A percentile compares a stretch with the other conserved stretches of the same genome.
Evolutionary conservation across 2,113 vertebrate genomes (phyloP).

Genomic region (Grammomys surdaster): DNA sequence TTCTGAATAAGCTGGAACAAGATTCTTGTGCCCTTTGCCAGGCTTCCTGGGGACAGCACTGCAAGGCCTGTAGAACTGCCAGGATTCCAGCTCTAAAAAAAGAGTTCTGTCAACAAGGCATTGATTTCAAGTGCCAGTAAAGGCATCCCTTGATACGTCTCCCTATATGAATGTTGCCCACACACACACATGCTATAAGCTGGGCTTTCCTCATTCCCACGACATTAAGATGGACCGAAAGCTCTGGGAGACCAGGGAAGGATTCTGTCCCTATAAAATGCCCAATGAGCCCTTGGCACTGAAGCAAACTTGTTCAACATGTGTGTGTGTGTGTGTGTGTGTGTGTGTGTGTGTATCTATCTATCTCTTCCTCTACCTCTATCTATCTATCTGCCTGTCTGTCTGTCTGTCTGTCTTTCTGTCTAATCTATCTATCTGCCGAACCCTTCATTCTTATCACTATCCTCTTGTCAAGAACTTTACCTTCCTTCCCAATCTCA

Average conservation of each 20-base stretch:
- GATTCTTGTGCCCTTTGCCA: slow-evolving; percentile 17
- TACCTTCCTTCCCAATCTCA: background rate
- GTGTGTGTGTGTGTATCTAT: no score
- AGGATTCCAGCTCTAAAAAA: slow-evolving; percentile 39
- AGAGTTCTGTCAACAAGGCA: slow-evolving; percentile 66
- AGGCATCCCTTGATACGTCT: background rate
- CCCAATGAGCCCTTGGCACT: background rate
- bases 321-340: no score
- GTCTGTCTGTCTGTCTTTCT: no score
- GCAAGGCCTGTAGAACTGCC: slow-evolving; percentile 16
- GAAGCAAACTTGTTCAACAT: background rate
- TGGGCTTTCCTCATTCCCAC: slow-evolving; percentile 17
- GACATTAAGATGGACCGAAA: background rate
- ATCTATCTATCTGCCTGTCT: no score
- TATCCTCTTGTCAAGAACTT: background rate
- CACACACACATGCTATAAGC: background rate
- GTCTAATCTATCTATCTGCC: no score
- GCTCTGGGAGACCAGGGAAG: background rate
- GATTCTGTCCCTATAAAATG: background rate
- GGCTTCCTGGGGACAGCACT: slow-evolving; percentile 56
- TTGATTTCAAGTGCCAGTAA: slow-evolving; percentile 59
- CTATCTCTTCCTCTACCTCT: no score
- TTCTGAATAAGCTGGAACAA: slow-evolving; percentile 47
- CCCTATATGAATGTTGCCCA: slow-evolving; percentile 17
- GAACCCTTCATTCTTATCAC: background rate